phyloP scores from a whole-genome alignment of 2,797 vertebrate species.

The Pipistrellus nathusii region DNA sequence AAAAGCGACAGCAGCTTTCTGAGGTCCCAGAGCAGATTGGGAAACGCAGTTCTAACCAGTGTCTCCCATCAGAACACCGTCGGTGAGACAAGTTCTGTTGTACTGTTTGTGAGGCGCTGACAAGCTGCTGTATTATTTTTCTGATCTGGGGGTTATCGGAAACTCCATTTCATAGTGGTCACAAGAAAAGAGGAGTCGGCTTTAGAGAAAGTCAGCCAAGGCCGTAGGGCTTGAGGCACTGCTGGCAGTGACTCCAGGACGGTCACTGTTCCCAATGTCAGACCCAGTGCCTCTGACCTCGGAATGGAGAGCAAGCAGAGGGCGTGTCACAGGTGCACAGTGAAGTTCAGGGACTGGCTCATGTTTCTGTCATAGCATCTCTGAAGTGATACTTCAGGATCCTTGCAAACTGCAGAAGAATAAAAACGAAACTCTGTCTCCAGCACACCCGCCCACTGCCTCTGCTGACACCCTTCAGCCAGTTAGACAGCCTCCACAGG shows the following conservation, averaged over 20 bases:
- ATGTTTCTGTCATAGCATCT: background rate
- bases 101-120: background rate
- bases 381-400: background rate
- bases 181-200: background rate
- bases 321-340: background rate
- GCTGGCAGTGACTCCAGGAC: background rate
- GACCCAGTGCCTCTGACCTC: background rate
- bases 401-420: background rate
- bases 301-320: background rate
- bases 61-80: background rate
- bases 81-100: background rate
- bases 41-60: background rate
- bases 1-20: background rate
- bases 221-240: background rate
- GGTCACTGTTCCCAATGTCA: background rate
- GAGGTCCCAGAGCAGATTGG: background rate
- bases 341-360: background rate
- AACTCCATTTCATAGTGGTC: background rate
- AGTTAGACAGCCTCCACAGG: fast-evolving
- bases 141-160: background rate
- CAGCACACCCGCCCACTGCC: background rate
- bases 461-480: background rate
- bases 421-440: fast-evolving
- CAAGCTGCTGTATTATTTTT: background rate
- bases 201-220: background rate